These are phyloP conservation scores for Crocallis elinguaria DNA, from an alignment of 2,888 invertebrate species.

Conservation along the genomic window DNA sequence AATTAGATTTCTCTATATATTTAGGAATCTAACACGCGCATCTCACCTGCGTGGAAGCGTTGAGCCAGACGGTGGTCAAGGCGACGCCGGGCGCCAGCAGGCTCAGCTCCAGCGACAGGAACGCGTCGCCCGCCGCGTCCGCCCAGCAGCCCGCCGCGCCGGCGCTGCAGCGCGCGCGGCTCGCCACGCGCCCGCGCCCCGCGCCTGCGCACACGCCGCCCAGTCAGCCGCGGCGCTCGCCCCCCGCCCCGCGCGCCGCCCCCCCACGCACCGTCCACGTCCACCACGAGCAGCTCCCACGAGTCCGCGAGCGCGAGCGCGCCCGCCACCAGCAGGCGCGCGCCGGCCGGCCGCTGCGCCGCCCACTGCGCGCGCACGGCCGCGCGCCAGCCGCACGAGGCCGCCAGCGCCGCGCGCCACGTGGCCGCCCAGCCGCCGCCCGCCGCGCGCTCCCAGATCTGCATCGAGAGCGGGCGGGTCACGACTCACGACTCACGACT, in stretches of 20 bases:
- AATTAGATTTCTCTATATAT: too few species aligned
- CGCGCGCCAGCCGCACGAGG: constrained; percentile 48
- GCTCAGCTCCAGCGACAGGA: constrained; percentile 59
- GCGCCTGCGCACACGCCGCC: constrained; percentile 45
- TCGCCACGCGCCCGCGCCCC: constrained; percentile 41
- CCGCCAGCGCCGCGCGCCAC: constrained; percentile 12
- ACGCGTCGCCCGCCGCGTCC: constrained; percentile 48
- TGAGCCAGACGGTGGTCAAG: constrained; percentile 65
- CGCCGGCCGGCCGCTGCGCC: constrained; percentile 30
- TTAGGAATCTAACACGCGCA: too few species aligned
- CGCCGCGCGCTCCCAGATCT: constrained; percentile 17
- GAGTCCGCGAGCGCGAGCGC: constrained; percentile 53
- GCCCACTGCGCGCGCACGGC: constrained; percentile 49
- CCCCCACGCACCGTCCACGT: constrained; percentile 44
- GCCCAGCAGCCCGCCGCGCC: constrained; percentile 59
- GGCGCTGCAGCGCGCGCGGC: constrained; percentile 56
- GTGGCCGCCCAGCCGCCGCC: background rate
- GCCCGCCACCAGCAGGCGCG: constrained; percentile 62
- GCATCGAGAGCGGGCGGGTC: background rate
- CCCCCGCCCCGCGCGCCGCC: constrained; percentile 42
- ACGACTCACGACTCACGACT: too few species aligned
- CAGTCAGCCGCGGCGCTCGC: constrained; percentile 53
- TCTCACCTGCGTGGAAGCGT: constrained; percentile 65
- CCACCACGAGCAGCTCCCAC: constrained; percentile 62
- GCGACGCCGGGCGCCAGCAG: constrained; percentile 54